A percentile compares a stretch with the other conserved stretches of the same genome.
Conservation (phyloP, 2,113 vertebrate genomes). For the Podarcis cretensis region DNA sequence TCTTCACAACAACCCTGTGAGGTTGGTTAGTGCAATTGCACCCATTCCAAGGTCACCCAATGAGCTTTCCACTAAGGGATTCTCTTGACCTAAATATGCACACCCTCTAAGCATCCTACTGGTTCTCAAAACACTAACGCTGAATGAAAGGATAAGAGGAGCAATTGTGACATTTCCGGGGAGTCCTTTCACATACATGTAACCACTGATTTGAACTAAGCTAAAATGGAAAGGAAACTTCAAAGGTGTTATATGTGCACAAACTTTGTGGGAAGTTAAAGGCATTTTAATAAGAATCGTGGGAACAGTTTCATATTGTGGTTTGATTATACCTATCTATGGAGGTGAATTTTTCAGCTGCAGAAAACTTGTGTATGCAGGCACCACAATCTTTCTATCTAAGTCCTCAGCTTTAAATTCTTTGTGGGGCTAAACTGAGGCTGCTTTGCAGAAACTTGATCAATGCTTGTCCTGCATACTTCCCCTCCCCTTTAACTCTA, state of each 20-base stretch:
- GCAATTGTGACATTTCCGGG: background rate
- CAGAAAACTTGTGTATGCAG: background rate
- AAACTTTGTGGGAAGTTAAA: background rate
- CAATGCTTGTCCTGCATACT: background rate
- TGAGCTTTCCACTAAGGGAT: too few species aligned
- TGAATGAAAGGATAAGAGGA: background rate
- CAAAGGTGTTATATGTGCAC: background rate
- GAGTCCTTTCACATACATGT: background rate
- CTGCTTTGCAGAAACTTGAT: too few species aligned
- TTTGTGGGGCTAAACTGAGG: background rate
- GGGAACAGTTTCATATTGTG: background rate
- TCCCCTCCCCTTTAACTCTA: background rate
- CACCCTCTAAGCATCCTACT: too few species aligned
- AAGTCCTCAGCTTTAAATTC: background rate
- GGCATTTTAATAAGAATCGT: background rate
- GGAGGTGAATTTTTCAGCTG: background rate
- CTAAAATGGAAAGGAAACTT: too few species aligned
- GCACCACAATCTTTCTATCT: background rate
- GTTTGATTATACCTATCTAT: background rate
- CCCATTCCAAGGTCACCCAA: too few species aligned
- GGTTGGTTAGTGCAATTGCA: too few species aligned
- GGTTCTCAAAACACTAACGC: background rate
- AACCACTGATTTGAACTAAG: too few species aligned
- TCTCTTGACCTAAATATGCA: too few species aligned
- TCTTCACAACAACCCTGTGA: too few species aligned